Evolutionary conservation across 2,888 invertebrate species (phyloP).

Genomic region (Drosophila ustulata): DNA sequence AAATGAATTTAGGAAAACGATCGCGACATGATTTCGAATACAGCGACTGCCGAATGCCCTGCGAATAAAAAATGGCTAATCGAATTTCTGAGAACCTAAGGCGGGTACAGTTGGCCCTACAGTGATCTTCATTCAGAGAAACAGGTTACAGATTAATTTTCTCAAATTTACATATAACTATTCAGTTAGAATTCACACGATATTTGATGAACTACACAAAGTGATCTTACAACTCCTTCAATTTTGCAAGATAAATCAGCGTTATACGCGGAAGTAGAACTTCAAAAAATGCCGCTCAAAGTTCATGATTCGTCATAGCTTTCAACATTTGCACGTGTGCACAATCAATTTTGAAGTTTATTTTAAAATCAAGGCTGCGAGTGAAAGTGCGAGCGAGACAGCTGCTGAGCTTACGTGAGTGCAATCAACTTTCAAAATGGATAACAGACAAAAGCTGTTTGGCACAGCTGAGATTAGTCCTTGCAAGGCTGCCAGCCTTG

Average conservation of each 20-base stretch:
- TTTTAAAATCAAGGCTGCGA: background rate
- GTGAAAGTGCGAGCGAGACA: background rate
- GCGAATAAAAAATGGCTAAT: background rate
- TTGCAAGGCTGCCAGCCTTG: background rate
- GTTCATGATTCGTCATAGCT: background rate
- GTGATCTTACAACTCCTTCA: background rate
- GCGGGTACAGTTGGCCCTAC: background rate
- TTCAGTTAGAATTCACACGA: background rate
- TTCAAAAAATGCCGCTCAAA: background rate
- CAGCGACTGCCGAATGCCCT: constrained; percentile 42
- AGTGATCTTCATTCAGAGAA: background rate
- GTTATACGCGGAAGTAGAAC: background rate
- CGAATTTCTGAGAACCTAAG: background rate
- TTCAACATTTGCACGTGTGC: background rate
- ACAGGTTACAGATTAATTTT: constrained; percentile 3
- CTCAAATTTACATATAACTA: background rate
- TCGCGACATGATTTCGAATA: background rate
- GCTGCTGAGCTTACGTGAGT: background rate
- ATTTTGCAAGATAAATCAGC: background rate
- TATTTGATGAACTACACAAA: too few relatives aligned
- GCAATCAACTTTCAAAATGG: background rate
- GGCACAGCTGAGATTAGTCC: background rate
- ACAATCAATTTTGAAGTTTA: background rate
- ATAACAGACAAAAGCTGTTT: background rate
- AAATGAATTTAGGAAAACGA: constrained; percentile 40